These are phyloP conservation scores for Nyctereutes procyonoides DNA, from an alignment of 2,113 vertebrate genomes.

Conservation along the genomic window DNA sequence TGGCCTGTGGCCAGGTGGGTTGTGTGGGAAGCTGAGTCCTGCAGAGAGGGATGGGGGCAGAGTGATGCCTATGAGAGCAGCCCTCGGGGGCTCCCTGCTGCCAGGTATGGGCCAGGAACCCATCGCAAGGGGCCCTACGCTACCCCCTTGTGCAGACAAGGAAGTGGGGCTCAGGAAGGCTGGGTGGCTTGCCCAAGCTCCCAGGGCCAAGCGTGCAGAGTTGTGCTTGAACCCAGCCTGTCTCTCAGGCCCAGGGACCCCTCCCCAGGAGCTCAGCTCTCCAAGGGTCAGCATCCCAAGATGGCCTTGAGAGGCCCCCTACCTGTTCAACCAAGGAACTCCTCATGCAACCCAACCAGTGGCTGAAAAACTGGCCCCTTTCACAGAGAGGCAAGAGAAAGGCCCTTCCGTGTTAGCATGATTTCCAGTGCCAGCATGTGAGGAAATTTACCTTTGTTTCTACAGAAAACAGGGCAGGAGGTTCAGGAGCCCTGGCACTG, in stretches of 20 bases:
- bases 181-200: background rate
- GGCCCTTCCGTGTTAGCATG: fast-evolving
- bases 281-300: background rate
- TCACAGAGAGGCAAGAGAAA: background rate
- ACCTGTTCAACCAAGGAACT: background rate
- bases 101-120: fast-evolving
- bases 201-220: background rate
- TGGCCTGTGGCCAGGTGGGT: fast-evolving
- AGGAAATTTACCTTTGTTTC: background rate
- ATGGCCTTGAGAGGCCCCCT: background rate
- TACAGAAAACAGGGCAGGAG: fast-evolving
- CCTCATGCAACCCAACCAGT: background rate
- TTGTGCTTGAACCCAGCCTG: background rate
- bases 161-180: background rate
- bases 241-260: background rate
- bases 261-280: background rate
- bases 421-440: fast-evolving
- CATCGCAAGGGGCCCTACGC: fast-evolving
- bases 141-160: background rate
- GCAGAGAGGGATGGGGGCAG: fast-evolving
- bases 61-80: background rate
- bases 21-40: background rate
- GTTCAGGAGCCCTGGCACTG: fast-evolving
- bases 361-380: background rate
- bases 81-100: background rate